Conservation (phyloP, 2,113 vertebrate species). For the Onychostoma macrolepis region DNA sequence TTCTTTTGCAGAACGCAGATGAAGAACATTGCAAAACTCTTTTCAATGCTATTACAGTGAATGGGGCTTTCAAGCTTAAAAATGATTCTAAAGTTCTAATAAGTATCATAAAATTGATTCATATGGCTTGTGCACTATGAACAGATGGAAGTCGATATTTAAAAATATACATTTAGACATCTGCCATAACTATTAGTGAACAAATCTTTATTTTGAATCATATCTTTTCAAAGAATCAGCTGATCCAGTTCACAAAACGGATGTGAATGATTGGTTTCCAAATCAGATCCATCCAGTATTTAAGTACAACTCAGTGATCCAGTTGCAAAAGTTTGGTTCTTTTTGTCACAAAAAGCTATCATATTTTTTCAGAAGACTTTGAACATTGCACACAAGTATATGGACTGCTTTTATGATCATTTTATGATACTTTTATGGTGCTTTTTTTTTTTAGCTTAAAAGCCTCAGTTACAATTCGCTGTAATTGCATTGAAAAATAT, state of each 20-base stretch:
- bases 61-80: background rate
- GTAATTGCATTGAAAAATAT: background rate
- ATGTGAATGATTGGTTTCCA: background rate
- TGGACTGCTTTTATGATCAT: background rate
- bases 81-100: background rate
- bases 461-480: background rate
- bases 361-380: background rate
- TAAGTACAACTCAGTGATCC: background rate
- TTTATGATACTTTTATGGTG: background rate
- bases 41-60: background rate
- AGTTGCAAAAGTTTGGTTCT: background rate
- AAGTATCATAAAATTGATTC: background rate
- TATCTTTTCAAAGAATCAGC: background rate
- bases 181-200: background rate
- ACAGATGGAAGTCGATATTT: background rate
- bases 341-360: background rate
- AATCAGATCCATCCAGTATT: background rate
- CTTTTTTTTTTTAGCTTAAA: background rate
- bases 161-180: background rate
- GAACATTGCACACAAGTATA: conserved; percentile 4
- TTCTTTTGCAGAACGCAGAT: background rate
- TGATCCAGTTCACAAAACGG: background rate
- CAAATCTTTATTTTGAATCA: background rate
- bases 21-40: background rate
- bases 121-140: background rate